These are phyloP conservation scores for Zeuzera pyrina DNA, from an alignment of 2,888 invertebrate species.

Conservation along the genomic window DNA sequence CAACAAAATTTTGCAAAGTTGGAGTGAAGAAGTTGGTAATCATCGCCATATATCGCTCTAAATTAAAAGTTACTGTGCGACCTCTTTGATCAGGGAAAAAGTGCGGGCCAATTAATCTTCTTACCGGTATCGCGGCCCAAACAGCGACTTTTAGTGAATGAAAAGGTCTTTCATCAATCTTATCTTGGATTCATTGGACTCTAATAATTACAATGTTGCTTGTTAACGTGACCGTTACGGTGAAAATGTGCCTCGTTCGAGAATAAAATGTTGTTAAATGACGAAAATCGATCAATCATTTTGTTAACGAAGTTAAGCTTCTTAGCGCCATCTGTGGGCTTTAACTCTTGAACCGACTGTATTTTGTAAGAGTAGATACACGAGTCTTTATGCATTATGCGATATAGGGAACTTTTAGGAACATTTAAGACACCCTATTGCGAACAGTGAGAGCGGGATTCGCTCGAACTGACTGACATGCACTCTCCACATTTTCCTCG, in stretches of 20 bases:
- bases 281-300: conserved; percentile 11
- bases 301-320: conserved; percentile 6
- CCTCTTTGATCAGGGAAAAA: conserved; percentile 13
- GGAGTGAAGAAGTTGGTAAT: conserved; percentile 5
- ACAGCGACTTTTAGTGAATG: conserved; percentile 12
- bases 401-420: background rate
- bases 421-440: background rate
- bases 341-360: conserved; percentile 13
- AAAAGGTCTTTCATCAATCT: conserved; percentile 11
- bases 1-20: too few relatives aligned
- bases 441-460: background rate
- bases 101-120: conserved; percentile 14
- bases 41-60: conserved; percentile 11
- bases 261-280: conserved; percentile 18
- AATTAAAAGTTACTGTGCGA: conserved; percentile 11
- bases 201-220: conserved; percentile 20
- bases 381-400: conserved; percentile 4
- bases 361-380: conserved; percentile 12
- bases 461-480: background rate
- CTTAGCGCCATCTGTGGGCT: conserved; percentile 10
- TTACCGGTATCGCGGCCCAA: conserved; percentile 12
- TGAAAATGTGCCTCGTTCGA: conserved; percentile 23
- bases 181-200: conserved; percentile 7
- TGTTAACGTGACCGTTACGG: too few relatives aligned
- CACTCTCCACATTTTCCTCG: background rate